These are phyloP conservation scores for Rhagonycha fulva DNA, from an alignment of 2,888 invertebrate species.

Conservation along the genomic window DNA sequence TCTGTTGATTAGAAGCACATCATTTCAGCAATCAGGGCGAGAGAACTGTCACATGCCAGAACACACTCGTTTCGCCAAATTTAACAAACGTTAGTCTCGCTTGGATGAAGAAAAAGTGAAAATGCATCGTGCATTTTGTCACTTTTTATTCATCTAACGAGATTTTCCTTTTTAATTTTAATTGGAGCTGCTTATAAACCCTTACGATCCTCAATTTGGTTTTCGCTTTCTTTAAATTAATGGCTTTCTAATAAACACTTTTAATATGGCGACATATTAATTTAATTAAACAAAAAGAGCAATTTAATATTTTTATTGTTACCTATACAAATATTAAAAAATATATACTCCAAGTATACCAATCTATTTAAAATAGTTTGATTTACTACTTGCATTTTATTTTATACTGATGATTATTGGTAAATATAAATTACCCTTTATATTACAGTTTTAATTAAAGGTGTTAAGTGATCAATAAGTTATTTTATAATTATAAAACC, in stretches of 20 bases:
- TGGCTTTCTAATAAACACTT: neutral
- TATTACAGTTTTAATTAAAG: neutral
- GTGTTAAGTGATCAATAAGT: neutral
- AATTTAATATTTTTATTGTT: neutral
- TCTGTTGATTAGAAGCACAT: constrained; percentile 39
- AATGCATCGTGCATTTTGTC: constrained; percentile 31
- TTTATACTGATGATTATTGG: neutral
- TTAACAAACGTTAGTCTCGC: constrained; percentile 34
- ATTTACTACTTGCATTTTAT: neutral
- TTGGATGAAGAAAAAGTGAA: constrained; percentile 35
- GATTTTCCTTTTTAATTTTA: constrained; percentile 27
- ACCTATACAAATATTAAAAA: neutral
- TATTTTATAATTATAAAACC: neutral
- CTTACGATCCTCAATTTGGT: constrained; percentile 13
- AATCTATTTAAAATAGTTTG: neutral
- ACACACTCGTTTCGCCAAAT: constrained; percentile 32
- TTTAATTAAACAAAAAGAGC: neutral
- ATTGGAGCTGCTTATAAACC: constrained; percentile 23
- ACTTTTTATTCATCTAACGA: constrained; percentile 31
- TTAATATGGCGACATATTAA: neutral
- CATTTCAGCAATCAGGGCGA: constrained; percentile 36
- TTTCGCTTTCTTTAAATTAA: constrained; percentile 18
- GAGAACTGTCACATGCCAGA: constrained; percentile 30
- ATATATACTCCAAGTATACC: neutral
- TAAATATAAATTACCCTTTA: neutral